phyloP scores from a whole-genome alignment of 2,888 invertebrate genomes.

The Celastrina argiolus region DNA sequence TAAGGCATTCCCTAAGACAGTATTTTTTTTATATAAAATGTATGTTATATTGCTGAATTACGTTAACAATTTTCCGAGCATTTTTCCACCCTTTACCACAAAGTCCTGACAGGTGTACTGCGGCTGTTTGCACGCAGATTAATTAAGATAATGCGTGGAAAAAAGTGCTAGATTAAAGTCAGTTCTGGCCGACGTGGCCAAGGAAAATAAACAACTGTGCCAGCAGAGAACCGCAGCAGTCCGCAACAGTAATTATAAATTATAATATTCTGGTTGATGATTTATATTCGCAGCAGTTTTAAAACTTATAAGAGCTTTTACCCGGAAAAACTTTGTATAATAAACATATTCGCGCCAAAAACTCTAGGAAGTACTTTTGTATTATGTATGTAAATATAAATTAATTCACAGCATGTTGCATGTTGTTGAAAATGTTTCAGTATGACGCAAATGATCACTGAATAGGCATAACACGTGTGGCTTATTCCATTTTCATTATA shows the following conservation, averaged over 20 bases:
- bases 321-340: not conserved
- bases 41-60: not conserved
- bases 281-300: not conserved
- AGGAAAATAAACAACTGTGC: conserved; percentile 4
- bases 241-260: not conserved
- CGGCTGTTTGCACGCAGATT: conserved; percentile 3
- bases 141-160: conserved; percentile 14
- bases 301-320: not conserved
- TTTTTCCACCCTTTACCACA: not conserved
- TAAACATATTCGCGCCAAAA: not conserved
- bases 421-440: not conserved
- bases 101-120: conserved; percentile 5
- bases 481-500: not conserved
- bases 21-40: not conserved
- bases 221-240: conserved; percentile 2
- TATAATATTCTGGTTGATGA: conserved; percentile 1
- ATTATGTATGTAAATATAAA: too few relatives aligned
- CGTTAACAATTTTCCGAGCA: not conserved
- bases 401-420: not conserved
- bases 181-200: conserved; percentile 2
- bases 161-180: conserved; percentile 12
- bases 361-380: not conserved
- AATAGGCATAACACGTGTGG: not conserved
- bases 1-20: not conserved
- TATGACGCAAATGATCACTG: conserved; percentile 1